Evolutionary conservation across 2,797 vertebrate genomes (phyloP).

Genomic region (Nannoperca obscura): DNA sequence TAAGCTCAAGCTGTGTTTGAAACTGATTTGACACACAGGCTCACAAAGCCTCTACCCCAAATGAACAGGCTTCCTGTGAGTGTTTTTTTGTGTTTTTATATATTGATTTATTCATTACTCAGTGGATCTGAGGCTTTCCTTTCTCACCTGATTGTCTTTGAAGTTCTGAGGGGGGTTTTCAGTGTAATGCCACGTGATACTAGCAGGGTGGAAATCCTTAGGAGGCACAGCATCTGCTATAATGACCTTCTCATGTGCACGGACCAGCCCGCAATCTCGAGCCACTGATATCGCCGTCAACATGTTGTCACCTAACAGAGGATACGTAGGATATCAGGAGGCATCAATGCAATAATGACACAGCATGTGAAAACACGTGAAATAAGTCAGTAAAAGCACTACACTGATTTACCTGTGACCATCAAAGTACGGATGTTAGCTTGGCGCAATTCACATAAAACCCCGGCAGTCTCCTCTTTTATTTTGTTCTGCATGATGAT

Average conservation of each 20-base stretch:
- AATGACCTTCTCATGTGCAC: slow-evolving; percentile 92
- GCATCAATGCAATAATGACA: neutral
- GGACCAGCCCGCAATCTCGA: slow-evolving; percentile 96
- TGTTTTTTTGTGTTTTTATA: neutral
- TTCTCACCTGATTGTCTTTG: slow-evolving; percentile 76
- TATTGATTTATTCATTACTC: neutral
- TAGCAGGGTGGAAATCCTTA: slow-evolving; percentile 91
- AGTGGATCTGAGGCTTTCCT: too few relatives aligned
- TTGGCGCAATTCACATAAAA: slow-evolving; percentile 90
- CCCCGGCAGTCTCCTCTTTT: slow-evolving; percentile 92
- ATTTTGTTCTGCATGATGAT: slow-evolving; percentile 99
- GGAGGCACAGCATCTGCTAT: slow-evolving; percentile 94
- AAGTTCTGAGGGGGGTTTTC: slow-evolving; percentile 80
- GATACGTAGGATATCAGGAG: neutral
- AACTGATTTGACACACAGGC: too few relatives aligned
- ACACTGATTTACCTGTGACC: slow-evolving; percentile 91
- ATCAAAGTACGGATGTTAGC: slow-evolving; percentile 97
- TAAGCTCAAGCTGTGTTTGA: too few relatives aligned
- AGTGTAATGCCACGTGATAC: slow-evolving; percentile 94
- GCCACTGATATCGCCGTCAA: slow-evolving; percentile 97
- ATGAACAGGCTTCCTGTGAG: neutral
- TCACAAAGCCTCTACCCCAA: too few relatives aligned
- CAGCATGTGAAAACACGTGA: neutral
- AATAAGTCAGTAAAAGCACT: neutral
- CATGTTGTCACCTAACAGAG: slow-evolving; percentile 95